Base-by-base conservation (phyloP, 2,888 invertebrate genomes). In the Pherbina coryleti region DNA sequence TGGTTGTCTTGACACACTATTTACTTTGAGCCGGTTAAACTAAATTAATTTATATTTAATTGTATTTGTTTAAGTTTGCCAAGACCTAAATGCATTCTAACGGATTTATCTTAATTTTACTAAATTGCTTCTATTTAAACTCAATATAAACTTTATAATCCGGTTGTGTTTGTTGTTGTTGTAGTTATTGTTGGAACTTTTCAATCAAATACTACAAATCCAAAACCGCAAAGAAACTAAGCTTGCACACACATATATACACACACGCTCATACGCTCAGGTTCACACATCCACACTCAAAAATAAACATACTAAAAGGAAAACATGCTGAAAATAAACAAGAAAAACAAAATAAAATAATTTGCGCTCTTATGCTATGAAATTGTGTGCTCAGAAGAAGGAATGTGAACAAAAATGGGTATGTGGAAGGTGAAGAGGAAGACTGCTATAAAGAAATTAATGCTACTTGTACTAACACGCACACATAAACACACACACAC, bases 211-310 rank as follows among this genome's bases (percentile, higher is more conserved):
- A 22, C n/a, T 7, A n/a, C 37, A 37, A 19, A 37, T 17, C 31
- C n/a, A 44, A 66, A 66, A 66, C 66, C 44, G n/a, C 64, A 66
- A 66, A 66, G 31, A 37, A 66, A 66, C 66, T 66, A 22, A 34
- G 19, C 66, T 5, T 5, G 5, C 79, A 57, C 64, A 78, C 78
- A 82, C 82, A 82, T 77, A n/a, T n/a, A n/a, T n/a, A n/a, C n/a
- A n/a, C n/a, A 75, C 79, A 74, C 75, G 80, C 74, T 76, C 80
- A 60, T 78, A 80, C 75, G 79, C 67, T 81, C 77, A 71, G 75
- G 72, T 76, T 79, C 70, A 19, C 49, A 69, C 69, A 69, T 0
- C 17, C 22, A 60, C 57, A 57, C 37, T 19, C 57, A 57, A 60
- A 11, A 25, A 25, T 14, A 60, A 60, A 14, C 11, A 25, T 11